Conservation (phyloP, 2,888 invertebrate species). For the Melangyna quadrimaculata region DNA sequence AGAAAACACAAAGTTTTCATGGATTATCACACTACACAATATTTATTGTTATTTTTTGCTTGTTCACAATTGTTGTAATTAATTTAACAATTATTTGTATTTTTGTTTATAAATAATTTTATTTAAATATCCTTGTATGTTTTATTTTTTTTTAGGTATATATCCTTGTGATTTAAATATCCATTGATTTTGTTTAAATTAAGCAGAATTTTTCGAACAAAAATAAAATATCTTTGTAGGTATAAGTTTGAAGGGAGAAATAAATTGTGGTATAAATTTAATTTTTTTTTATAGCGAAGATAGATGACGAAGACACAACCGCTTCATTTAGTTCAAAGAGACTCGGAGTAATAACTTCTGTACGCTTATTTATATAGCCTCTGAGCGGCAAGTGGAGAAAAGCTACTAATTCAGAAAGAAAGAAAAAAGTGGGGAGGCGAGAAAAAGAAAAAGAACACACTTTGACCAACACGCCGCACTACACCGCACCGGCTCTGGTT, state of each 20-base stretch:
- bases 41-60: not conserved
- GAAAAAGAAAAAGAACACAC: conserved; percentile 71
- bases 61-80: conserved; percentile 2
- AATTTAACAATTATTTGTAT: not conserved
- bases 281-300: conserved; percentile 50
- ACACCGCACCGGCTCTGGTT: conserved; percentile 1
- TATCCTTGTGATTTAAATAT: conserved; percentile 60
- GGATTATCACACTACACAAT: not conserved
- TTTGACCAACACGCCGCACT: conserved; percentile 45
- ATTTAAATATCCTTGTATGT: not conserved
- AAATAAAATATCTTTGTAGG: conserved; percentile 38
- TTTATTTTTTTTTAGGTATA: not conserved
- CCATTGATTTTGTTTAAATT: conserved; percentile 48
- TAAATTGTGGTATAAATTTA: conserved; percentile 13
- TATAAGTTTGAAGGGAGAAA: conserved; percentile 53
- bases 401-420: conserved; percentile 73
- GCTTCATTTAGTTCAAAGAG: conserved; percentile 82
- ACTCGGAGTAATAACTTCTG: conserved; percentile 81
- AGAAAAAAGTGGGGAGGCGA: conserved; percentile 72
- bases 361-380: conserved; percentile 82
- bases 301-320: conserved; percentile 78
- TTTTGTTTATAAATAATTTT: not conserved
- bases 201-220: not conserved
- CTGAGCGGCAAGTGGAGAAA: conserved; percentile 79
- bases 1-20: not conserved